These are phyloP conservation scores for Gisinianus flammeolus DNA, from an alignment of 2,888 invertebrate species.

Conservation along the genomic window DNA sequence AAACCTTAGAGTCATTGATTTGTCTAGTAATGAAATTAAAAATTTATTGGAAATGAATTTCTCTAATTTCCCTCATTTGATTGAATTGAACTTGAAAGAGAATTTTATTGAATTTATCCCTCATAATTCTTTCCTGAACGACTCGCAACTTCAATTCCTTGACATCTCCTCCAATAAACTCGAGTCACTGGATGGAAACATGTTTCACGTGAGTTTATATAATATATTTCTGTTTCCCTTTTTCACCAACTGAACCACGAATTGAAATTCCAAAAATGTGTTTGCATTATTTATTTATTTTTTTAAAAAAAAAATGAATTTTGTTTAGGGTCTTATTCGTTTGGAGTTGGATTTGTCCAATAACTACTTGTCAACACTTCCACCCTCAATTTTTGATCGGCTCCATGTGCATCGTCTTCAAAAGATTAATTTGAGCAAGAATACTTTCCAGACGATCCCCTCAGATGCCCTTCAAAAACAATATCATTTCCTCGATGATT, in stretches of 20 bases:
- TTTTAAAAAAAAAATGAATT: too few relatives aligned
- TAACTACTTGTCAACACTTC: slow-evolving; percentile 76
- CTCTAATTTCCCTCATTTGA: slow-evolving; percentile 77
- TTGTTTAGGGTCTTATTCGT: slow-evolving; percentile 73
- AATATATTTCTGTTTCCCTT: not conserved
- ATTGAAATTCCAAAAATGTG: not conserved
- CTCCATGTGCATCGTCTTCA: slow-evolving; percentile 80
- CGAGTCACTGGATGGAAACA: slow-evolving; percentile 78
- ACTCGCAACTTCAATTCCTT: slow-evolving; percentile 75
- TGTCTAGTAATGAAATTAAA: slow-evolving; percentile 78
- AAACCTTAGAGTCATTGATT: slow-evolving; percentile 76
- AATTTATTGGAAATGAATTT: slow-evolving; percentile 84
- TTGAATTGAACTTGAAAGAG: slow-evolving; percentile 73
- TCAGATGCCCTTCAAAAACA: slow-evolving; percentile 80
- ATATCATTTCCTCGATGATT: slow-evolving; percentile 78
- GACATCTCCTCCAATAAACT: slow-evolving; percentile 78
- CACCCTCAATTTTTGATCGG: slow-evolving; percentile 83
- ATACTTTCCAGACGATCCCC: slow-evolving; percentile 80
- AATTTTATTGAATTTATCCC: slow-evolving; percentile 82
- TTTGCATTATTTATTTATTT: too few relatives aligned
- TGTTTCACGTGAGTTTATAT: slow-evolving; percentile 66
- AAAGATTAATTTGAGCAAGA: slow-evolving; percentile 76
- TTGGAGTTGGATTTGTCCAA: slow-evolving; percentile 77
- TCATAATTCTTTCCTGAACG: slow-evolving; percentile 90
- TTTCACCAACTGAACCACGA: not conserved